phyloP scores from a whole-genome alignment of 2,888 invertebrate genomes.

The Oxystoma pomonae region DNA sequence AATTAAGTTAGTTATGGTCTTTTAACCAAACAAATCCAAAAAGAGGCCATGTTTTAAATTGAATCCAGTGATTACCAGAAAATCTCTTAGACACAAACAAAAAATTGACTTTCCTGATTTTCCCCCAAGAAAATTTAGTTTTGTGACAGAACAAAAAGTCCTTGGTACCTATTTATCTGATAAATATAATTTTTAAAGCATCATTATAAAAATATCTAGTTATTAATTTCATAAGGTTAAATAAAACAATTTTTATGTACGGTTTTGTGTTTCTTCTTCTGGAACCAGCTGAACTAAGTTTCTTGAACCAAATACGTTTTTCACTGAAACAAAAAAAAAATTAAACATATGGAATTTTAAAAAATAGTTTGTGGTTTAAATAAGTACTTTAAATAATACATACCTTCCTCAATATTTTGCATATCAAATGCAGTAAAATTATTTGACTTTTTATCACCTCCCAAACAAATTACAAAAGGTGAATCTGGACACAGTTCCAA shows the following conservation, averaged over 20 bases:
- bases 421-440: constrained; percentile 69
- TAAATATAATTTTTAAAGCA: no score
- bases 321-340: constrained; percentile 52
- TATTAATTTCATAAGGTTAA: neutral
- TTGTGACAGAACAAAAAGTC: no score
- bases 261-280: constrained; percentile 17
- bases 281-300: constrained; percentile 38
- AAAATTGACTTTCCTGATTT: no score
- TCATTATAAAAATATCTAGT: neutral
- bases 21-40: no score
- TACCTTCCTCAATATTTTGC: constrained; percentile 55
- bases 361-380: constrained; percentile 9
- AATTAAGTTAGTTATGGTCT: no score
- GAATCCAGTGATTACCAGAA: no score
- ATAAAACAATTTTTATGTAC: neutral
- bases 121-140: no score
- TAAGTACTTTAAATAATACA: no score
- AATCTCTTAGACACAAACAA: no score
- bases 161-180: no score
- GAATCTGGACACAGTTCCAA: constrained; percentile 75
- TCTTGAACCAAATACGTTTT: constrained; percentile 51
- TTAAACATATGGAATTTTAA: constrained; percentile 15
- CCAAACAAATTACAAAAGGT: constrained; percentile 74
- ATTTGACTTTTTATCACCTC: constrained; percentile 79
- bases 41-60: no score